Evolutionary conservation across 2,113 vertebrate genomes (phyloP).

Genomic region (Hypomesus transpacificus): DNA sequence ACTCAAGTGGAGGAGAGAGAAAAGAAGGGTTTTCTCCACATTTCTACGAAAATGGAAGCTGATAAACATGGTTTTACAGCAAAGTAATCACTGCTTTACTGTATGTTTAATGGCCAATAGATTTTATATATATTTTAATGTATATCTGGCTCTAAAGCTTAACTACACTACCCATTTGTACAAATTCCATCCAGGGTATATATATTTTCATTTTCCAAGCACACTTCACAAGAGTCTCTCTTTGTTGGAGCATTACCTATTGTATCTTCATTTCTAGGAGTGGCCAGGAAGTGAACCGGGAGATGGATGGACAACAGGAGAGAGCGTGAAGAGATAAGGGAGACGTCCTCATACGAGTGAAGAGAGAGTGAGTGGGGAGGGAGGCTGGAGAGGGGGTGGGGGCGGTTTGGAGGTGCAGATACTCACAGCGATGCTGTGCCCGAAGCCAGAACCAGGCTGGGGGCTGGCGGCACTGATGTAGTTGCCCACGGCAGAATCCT

Average conservation of each 20-base stretch:
- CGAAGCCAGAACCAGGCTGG: slow-evolving; percentile 94
- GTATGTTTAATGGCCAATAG: no score
- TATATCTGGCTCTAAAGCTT: no score
- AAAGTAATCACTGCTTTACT: not conserved
- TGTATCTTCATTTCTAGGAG: no score
- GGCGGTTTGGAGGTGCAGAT: slow-evolving; percentile 79
- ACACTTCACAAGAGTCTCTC: no score
- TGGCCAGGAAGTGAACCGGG: no score
- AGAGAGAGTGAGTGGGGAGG: slow-evolving; percentile 54
- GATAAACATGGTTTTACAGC: not conserved
- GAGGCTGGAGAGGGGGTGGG: slow-evolving; percentile 84
- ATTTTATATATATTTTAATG: no score
- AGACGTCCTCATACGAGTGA: not conserved
- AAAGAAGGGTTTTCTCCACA: not conserved
- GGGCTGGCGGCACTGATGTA: slow-evolving; percentile 99
- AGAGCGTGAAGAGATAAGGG: not conserved
- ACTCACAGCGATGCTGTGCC: slow-evolving; percentile 98
- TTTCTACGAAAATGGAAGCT: not conserved
- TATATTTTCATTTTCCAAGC: no score
- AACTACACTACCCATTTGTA: no score
- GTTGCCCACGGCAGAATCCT: slow-evolving; percentile 98
- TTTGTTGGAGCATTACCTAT: no score
- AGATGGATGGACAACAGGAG: not conserved
- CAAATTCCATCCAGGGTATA: no score
- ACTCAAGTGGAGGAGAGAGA: not conserved